Evolutionary conservation across 2,113 vertebrate species (phyloP), one percentile per base, ranked within the genome.

Genomic region (Anoura caudifer): DNA sequence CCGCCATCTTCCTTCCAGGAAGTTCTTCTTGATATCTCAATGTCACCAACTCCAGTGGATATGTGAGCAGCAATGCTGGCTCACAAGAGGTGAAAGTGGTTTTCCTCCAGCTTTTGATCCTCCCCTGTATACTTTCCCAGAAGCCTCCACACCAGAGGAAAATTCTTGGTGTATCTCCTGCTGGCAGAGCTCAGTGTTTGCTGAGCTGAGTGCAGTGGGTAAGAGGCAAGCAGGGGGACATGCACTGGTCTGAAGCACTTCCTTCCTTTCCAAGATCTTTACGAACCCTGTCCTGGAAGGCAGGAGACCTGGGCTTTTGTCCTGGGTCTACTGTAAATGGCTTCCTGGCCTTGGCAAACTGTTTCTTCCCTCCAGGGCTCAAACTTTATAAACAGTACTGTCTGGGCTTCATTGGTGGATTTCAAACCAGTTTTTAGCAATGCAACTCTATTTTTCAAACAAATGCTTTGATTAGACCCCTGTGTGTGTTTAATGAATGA

Each of bases 61-160:
- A 6, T 2, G 4, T 45, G 52, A 88, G 16, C 5, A 41, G 67
- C 16, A 59, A 75, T 33, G 41, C 26, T 13, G 24, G 20, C 16
- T n/a, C 92, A 76, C 36, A 87, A 59, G 82, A 95, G 76, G 59
- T 52, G 77, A 90, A 91, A 91, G 76, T 90, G 76, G 63, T 73
- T 90, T 84, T 43, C n/a, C 43, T 26, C 38, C 11, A 41, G 73
- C 45, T 83, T 90, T 87, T 50, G 5, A 43, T 75, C 47, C 45
- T 73, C 83, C 43, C 33, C 90, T 93, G 59, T 95, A 92, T 95
- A 59, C 92, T 96, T 95, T 87, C 88, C 80, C 47, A 67, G 75
- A 70, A 92, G 75, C 67, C 67, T 94, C 77, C 86, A 76, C 83
- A 95, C 95, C 96, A 96, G 87, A 79, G 91, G 92, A 95, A 82